Base-by-base conservation (phyloP, 2,888 invertebrate genomes). In the Caenorhabditis auriculariae region DNA sequence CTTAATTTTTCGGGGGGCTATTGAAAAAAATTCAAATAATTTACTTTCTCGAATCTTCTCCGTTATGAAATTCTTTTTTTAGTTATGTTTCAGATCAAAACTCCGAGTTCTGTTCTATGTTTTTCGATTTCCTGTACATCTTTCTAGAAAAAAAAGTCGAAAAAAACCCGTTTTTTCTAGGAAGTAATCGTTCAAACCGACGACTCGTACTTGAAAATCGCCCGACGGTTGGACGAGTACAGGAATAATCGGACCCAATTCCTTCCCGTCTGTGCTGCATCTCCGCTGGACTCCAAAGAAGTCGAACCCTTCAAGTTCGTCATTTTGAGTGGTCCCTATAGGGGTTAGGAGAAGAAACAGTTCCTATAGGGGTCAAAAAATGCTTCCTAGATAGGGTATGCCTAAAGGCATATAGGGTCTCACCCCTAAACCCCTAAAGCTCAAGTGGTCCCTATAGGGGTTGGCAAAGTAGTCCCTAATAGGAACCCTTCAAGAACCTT, bases 161-260 rank as follows among this genome's bases (percentile, higher is more conserved):
- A 15, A 7, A 15, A 17, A 32, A 32, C 12, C 9, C 32, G 12
- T 24, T 12, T 29, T 3, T 46, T 55, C 6, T 38, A 75, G 61
- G 78, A 81, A 49, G 70, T 80, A 6, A 73, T 78, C 47, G 69
- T 81, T 12, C 81, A 81, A 60, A 81, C 81, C 4, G 79, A 81
- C 53, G 81, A 81, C 55, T 77, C 77, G 2, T 81, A 81, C 58
- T 58, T 81, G 62, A 77, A 75, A 45, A 80, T 81, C 32, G 81
- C 81, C 2, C 46, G 76, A 26, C 43, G 76, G 38, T 52, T 81
- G 32, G 78, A 81, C 54, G 75, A 76, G 41, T 69, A 68, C 38
- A 42, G 72, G n/a, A 66, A 58, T 57, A 72, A 68, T 41, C 53
- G 60, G 23, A 73, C 66, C 15, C 62, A 68, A 29, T 67, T 65